These are phyloP conservation scores for Hippolais icterina DNA, from an alignment of 2,113 vertebrate genomes.

Conservation along the genomic window DNA sequence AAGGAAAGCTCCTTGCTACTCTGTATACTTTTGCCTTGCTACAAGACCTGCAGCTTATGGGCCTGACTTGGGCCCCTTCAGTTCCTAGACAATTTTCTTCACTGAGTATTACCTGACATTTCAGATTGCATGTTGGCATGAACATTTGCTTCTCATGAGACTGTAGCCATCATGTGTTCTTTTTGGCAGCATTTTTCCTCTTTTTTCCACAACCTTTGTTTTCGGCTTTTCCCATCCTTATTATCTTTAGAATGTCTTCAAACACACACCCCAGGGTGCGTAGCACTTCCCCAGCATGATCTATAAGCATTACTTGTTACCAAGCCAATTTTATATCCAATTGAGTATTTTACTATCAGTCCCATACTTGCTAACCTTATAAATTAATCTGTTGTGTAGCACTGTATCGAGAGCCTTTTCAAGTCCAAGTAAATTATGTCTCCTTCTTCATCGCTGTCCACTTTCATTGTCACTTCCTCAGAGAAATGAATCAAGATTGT, in stretches of 20 bases:
- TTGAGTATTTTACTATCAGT: slow-evolving; percentile 50
- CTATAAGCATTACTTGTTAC: slow-evolving; percentile 11
- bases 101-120: background rate
- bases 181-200: background rate
- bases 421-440: slow-evolving; percentile 68
- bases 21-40: background rate
- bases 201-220: background rate
- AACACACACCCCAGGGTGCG: background rate
- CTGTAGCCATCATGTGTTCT: background rate
- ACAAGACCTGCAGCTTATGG: background rate
- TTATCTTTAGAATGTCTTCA: background rate
- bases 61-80: background rate
- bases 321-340: slow-evolving; percentile 11
- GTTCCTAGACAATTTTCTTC: background rate
- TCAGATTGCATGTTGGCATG: fast-evolving
- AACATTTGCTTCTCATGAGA: background rate
- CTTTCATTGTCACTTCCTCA: slow-evolving; percentile 49
- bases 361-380: slow-evolving; percentile 59
- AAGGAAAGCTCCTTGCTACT: background rate
- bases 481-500: slow-evolving; percentile 60
- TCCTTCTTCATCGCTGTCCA: slow-evolving; percentile 54
- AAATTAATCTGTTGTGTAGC: slow-evolving; percentile 66
- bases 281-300: background rate
- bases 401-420: slow-evolving; percentile 50
- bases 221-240: background rate